Percentiles rank a stretch among this genome's conserved stretches.
These are phyloP conservation scores for Ceratoteleas bidentatus DNA, from an alignment of 1,140 invertebrate genomes.

Conservation along the genomic window DNA sequence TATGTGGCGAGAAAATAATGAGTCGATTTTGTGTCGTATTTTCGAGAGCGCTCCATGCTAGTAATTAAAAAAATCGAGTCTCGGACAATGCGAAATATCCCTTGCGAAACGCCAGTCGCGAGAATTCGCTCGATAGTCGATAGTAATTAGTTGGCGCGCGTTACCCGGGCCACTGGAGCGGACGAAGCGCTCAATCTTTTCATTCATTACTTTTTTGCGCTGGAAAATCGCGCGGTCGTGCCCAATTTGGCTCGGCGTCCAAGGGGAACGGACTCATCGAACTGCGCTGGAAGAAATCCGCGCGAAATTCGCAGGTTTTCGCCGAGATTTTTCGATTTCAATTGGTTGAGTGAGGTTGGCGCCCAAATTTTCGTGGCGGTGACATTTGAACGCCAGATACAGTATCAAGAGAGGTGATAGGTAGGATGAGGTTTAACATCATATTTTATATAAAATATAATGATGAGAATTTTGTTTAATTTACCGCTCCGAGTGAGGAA, in stretches of 20 bases:
- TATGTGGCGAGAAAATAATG: slow-evolving; percentile 47
- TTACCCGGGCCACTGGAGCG: not conserved
- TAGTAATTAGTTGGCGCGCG: slow-evolving; percentile 8
- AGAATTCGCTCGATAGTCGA: not conserved
- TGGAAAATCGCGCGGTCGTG: not conserved
- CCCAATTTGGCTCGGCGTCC: not conserved
- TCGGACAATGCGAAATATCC: slow-evolving; percentile 12
- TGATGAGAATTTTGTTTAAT: no score
- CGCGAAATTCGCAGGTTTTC: no score
- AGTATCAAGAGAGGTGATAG: no score
- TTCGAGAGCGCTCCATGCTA: slow-evolving; percentile 18
- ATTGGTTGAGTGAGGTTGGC: no score
- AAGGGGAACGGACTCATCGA: not conserved
- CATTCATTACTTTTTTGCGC: not conserved
- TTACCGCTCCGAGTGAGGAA: no score
- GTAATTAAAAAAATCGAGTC: slow-evolving; percentile 39
- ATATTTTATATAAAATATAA: no score
- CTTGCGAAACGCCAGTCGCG: slow-evolving; percentile 10
- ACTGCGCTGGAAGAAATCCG: no score
- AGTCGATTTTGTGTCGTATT: slow-evolving; percentile 31
- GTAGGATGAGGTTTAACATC: no score
- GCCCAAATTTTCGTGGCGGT: no score
- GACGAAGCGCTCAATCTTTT: not conserved
- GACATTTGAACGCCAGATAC: no score
- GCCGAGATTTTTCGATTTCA: no score